A percentile compares a stretch with the other conserved stretches of the same genome.
phyloP scores from a whole-genome alignment of 2,113 vertebrate genomes.

The Grallaria varia region DNA sequence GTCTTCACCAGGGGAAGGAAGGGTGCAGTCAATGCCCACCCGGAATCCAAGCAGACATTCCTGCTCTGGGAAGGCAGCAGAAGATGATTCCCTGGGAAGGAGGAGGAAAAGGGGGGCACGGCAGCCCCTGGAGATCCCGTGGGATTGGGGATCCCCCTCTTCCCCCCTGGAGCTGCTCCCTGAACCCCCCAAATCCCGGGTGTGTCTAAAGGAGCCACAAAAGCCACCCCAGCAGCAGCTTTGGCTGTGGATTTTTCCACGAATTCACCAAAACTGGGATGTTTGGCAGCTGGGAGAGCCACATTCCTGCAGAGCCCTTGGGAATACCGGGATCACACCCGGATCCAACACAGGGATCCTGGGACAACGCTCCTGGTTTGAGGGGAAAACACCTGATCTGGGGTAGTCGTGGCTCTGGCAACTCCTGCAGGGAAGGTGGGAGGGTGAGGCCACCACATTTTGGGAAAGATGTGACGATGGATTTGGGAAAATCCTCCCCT shows the following conservation, averaged over 20 bases:
- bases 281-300: not conserved
- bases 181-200: not conserved
- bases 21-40: not conserved
- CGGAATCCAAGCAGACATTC: not conserved
- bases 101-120: not conserved
- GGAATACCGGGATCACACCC: not conserved
- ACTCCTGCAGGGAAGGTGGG: not conserved
- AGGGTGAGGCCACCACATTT: not conserved
- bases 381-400: not conserved
- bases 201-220: not conserved
- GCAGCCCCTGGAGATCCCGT: not conserved
- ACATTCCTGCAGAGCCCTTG: not conserved
- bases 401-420: not conserved
- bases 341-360: not conserved
- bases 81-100: no score
- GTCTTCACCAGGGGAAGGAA: not conserved
- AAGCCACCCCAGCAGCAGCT: not conserved
- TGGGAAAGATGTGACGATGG: not conserved
- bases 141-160: not conserved
- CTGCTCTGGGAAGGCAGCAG: not conserved
- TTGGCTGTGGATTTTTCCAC: not conserved
- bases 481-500: not conserved
- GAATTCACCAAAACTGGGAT: not conserved
- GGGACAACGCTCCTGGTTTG: not conserved
- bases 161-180: not conserved